Evolutionary conservation across 2,113 vertebrate genomes (phyloP).

Genomic region (Thomomys bottae): DNA sequence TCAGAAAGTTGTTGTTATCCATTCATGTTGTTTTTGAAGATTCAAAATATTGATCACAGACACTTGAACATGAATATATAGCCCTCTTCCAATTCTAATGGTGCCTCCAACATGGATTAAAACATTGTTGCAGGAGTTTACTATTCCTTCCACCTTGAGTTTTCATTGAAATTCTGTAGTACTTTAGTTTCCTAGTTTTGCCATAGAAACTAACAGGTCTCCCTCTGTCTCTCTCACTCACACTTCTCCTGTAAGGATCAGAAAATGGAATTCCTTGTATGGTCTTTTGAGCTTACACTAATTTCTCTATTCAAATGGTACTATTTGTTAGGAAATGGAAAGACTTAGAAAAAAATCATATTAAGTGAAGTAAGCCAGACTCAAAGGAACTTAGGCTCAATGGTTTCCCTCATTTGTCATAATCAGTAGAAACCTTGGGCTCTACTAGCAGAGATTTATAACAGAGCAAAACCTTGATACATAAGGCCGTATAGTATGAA

Average conservation of each 20-base stretch:
- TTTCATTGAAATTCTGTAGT: not conserved
- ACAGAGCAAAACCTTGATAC: too few relatives aligned
- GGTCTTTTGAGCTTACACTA: not conserved
- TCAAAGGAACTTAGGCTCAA: too few relatives aligned
- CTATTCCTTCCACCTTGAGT: not conserved
- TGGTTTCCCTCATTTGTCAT: too few relatives aligned
- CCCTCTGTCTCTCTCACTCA: not conserved
- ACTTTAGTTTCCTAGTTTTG: not conserved
- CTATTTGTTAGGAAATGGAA: too few relatives aligned
- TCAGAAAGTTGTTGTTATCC: too few relatives aligned
- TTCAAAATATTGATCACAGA: not conserved
- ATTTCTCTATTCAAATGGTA: not conserved
- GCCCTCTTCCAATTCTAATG: not conserved
- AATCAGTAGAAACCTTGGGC: too few relatives aligned
- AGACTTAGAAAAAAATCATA: too few relatives aligned
- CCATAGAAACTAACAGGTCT: not conserved
- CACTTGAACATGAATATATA: not conserved
- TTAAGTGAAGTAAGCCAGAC: too few relatives aligned
- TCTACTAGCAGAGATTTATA: too few relatives aligned
- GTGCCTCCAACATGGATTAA: not conserved
- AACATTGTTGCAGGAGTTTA: not conserved
- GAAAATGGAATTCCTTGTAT: not conserved
- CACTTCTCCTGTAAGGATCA: not conserved
- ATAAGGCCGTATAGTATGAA: too few relatives aligned
- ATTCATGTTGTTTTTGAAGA: not conserved